Evolutionary conservation across 2,888 invertebrate genomes (phyloP).

Genomic region (Peribatodes rhomboidaria): DNA sequence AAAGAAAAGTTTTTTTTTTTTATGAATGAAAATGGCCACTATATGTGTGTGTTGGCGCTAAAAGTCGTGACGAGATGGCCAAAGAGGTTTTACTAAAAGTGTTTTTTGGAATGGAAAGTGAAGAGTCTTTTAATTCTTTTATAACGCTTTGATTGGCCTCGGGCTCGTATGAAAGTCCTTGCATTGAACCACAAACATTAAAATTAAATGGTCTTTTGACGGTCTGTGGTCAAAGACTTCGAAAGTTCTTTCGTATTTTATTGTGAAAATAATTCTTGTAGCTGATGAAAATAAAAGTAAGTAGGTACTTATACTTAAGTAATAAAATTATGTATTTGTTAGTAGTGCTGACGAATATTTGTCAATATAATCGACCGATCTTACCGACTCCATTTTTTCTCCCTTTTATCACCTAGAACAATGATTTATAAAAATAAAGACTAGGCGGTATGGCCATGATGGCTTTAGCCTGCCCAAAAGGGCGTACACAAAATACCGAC

Average conservation of each 20-base stretch:
- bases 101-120: constrained; percentile 67
- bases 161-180: constrained; percentile 31
- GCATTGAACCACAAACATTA: constrained; percentile 14
- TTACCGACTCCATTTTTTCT: no score
- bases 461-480: no score
- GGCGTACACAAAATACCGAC: no score
- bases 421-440: no score
- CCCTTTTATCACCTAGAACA: no score
- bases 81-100: constrained; percentile 41
- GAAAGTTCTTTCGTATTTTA: no score
- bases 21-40: constrained; percentile 52
- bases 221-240: constrained; percentile 23
- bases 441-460: no score
- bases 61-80: constrained; percentile 62
- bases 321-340: not conserved
- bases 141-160: constrained; percentile 51
- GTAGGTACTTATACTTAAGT: not conserved
- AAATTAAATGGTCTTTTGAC: constrained; percentile 23
- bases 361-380: no score
- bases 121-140: constrained; percentile 47
- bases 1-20: constrained; percentile 50
- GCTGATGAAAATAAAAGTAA: no score
- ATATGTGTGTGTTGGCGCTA: constrained; percentile 41
- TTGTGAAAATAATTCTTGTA: no score
- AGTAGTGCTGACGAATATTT: no score